These are phyloP conservation scores for Caenorhabditis latens DNA, from an alignment of 1,140 invertebrate species.

Conservation along the genomic window DNA sequence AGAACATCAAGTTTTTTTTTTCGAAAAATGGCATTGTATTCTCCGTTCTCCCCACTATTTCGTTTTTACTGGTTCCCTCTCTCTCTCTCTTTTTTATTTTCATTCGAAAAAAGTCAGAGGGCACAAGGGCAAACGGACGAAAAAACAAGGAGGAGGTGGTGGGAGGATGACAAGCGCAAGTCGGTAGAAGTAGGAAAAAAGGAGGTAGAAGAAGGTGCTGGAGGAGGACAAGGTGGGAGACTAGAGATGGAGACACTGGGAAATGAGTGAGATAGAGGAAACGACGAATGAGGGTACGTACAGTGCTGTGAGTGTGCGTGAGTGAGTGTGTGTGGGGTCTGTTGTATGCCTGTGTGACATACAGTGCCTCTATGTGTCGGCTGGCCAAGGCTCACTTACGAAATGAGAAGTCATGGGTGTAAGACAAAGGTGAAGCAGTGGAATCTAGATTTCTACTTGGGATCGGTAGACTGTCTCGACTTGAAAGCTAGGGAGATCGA, in stretches of 20 bases:
- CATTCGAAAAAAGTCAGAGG: conserved; percentile 3
- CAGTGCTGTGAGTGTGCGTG: not conserved
- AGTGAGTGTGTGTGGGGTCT: not conserved
- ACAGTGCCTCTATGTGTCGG: not conserved
- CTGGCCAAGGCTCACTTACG: not conserved
- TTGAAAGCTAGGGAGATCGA: too few relatives aligned
- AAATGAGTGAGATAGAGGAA: not conserved
- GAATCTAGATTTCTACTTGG: too few relatives aligned
- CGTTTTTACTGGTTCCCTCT: not conserved
- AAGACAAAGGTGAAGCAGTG: not conserved
- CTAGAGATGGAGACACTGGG: not conserved
- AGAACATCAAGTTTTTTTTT: not conserved
- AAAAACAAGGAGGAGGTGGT: not conserved
- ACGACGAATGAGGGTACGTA: not conserved
- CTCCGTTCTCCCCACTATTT: not conserved
- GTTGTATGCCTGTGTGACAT: conserved; percentile 24
- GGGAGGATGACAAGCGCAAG: conserved; percentile 1
- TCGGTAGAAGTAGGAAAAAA: not conserved
- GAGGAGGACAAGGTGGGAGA: not conserved
- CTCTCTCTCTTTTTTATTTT: not conserved
- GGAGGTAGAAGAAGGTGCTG: not conserved
- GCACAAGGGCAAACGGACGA: conserved; percentile 27
- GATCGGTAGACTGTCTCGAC: too few relatives aligned
- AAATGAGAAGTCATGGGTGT: not conserved
- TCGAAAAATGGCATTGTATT: too few relatives aligned